Base-by-base conservation (phyloP, 2,113 vertebrate species). In the Pithys albifrons region DNA sequence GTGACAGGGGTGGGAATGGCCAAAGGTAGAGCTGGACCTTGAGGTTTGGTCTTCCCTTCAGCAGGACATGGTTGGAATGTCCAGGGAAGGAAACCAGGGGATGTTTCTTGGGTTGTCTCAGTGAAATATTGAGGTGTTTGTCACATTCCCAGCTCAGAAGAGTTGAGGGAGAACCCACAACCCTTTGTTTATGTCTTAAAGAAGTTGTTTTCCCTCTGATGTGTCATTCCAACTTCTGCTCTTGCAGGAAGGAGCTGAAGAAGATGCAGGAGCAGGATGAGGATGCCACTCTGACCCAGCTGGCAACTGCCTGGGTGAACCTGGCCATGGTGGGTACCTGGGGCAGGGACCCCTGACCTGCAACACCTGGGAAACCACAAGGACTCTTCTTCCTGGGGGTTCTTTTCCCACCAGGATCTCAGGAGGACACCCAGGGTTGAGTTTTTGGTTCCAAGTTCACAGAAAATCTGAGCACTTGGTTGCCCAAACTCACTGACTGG, bases 241-340 rank as follows among this genome's bases (percentile, higher is more conserved):
- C 43, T 59, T 46, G 45, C 97, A 99, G 99, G 84, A 99, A 99
- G 92, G 99, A 99, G 72, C 98, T 99, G 77, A 99, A 99, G 97
- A 99, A 98, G 77, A 99, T 99, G 99, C 99, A 99, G 94, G 99
- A 99, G 71, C 98, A 98, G 79, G 99, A 99, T 2, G 99, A 99
- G 88, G 99, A 99, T 1, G 98, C 99, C 0, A 99, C 99, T 2
- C 98, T 99, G 22, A 99, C 99, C 19, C 99, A 99, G 98, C 97
- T 99, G 84, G 98, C 99, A 24, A 99, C 99, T 1, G 99, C 99
- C 78, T 99, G 99, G 99, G 99, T 99, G 92, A 99, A 98, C 89
- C 97, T 99, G 80, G 98, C 99, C 4, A 39, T 98, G 80, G 99
- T 99, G 93, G 98, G 99, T 85, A 1, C 27, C 80, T 12, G 3